phyloP scores from a whole-genome alignment of 1,140 invertebrate genomes.

The Akabosia matsudoensis region DNA sequence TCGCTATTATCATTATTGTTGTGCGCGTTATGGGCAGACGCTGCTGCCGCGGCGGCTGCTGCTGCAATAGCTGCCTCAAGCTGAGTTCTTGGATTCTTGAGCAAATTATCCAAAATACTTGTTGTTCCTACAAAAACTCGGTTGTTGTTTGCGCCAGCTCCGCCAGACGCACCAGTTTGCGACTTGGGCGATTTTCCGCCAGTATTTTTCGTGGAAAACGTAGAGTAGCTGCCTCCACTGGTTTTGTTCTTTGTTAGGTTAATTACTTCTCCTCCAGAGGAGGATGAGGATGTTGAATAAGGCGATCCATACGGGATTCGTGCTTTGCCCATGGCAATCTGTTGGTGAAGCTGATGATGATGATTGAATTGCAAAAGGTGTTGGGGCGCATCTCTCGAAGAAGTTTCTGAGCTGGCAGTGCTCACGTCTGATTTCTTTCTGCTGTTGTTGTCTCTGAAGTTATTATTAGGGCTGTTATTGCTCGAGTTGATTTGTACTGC shows the following conservation, averaged over 20 bases:
- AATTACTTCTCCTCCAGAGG: slow-evolving; percentile 36
- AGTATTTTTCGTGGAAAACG: neutral
- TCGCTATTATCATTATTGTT: slow-evolving; percentile 37
- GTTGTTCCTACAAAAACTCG: slow-evolving; percentile 40
- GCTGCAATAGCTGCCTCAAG: slow-evolving; percentile 33
- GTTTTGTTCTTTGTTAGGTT: slow-evolving; percentile 40
- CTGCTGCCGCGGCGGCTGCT: slow-evolving; percentile 2
- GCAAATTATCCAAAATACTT: slow-evolving; percentile 47
- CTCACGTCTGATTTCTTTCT: slow-evolving; percentile 33
- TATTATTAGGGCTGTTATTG: slow-evolving; percentile 27
- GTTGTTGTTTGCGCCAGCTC: slow-evolving; percentile 17
- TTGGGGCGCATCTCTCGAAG: slow-evolving; percentile 32
- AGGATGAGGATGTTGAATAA: slow-evolving; percentile 38
- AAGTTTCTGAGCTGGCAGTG: slow-evolving; percentile 28
- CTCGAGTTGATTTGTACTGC: slow-evolving; percentile 44
- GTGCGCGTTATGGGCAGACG: slow-evolving; percentile 8
- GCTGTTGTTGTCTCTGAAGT: slow-evolving; percentile 31
- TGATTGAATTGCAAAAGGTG: slow-evolving; percentile 27
- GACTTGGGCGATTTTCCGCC: slow-evolving; percentile 21
- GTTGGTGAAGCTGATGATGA: slow-evolving; percentile 19
- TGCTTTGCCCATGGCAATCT: slow-evolving; percentile 35
- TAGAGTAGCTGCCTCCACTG: slow-evolving; percentile 24
- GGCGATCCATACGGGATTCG: slow-evolving; percentile 42
- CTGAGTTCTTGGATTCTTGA: slow-evolving; percentile 44
- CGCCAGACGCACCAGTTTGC: slow-evolving; percentile 7